These are phyloP conservation scores for Spongilla lacustris DNA, from an alignment of 37 sponge, comb jelly and placozoan species.

Conservation along the genomic window DNA sequence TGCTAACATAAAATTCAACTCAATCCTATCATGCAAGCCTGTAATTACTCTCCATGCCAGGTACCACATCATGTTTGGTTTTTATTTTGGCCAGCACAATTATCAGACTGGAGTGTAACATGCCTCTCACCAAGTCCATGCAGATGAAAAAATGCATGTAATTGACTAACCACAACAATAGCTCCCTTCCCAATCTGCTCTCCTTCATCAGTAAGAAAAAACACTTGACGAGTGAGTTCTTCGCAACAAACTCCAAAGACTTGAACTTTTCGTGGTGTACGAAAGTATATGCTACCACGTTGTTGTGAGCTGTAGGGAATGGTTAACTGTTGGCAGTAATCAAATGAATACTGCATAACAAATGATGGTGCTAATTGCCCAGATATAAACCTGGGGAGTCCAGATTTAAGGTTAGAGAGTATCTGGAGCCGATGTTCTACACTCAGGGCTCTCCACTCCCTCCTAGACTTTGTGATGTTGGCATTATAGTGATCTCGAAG, in stretches of 20 bases:
- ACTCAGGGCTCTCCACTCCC: not conserved
- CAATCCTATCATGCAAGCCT: not conserved
- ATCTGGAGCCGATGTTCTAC: not conserved
- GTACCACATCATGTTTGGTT: conserved; percentile 45
- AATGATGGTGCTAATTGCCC: not conserved
- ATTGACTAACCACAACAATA: not conserved
- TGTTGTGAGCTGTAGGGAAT: not conserved
- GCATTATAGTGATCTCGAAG: not conserved
- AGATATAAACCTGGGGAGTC: not conserved
- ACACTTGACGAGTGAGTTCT: not conserved
- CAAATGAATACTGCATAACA: not conserved
- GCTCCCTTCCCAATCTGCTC: not conserved
- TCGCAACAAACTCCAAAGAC: not conserved
- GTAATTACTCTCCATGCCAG: conserved; percentile 36
- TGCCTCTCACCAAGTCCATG: conserved; percentile 2
- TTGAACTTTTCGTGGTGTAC: not conserved
- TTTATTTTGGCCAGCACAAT: conserved; percentile 61
- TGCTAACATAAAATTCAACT: conserved; percentile 39
- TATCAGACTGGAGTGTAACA: conserved; percentile 45
- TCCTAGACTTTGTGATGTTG: not conserved
- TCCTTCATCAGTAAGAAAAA: not conserved
- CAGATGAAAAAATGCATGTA: not conserved
- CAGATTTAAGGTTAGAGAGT: not conserved
- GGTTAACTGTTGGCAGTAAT: not conserved
- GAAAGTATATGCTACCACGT: not conserved